A percentile compares a stretch with the other conserved stretches of the same genome.
phyloP scores from a whole-genome alignment of 2,888 invertebrate species.

The Odontomyia ornata region DNA sequence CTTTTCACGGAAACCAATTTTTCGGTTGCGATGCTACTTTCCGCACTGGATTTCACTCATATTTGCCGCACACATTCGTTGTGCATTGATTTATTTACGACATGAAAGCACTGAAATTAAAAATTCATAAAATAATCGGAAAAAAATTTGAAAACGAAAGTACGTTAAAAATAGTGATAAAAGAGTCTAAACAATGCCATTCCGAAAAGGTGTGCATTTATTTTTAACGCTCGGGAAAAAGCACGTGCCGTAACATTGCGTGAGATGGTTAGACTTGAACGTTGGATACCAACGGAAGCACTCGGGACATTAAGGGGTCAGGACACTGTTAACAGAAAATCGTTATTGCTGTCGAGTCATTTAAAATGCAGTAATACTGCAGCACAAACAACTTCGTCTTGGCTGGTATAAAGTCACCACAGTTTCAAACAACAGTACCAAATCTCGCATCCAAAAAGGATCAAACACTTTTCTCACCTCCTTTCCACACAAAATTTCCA shows the following conservation, averaged over 20 bases:
- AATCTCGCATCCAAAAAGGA: not conserved
- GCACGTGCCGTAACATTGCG: not conserved
- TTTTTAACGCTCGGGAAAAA: not conserved
- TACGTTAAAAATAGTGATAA: not conserved
- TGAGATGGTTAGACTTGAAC: not conserved
- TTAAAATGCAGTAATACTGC: conserved; percentile 14
- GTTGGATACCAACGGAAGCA: not conserved
- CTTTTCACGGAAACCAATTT: conserved; percentile 2
- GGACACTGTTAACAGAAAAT: conserved; percentile 13
- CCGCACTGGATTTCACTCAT: conserved; percentile 29
- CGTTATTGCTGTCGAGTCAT: conserved; percentile 17
- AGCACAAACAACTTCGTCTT: conserved; percentile 17
- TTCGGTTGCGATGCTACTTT: not conserved
- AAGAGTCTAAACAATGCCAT: not conserved
- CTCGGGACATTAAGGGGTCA: not conserved
- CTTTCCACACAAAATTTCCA: not conserved
- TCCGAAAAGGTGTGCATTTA: not conserved
- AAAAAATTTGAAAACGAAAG: not conserved
- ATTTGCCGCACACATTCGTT: not conserved
- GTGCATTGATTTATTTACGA: conserved; percentile 16
- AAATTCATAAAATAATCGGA: not conserved
- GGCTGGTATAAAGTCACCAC: not conserved
- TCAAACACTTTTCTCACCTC: not conserved
- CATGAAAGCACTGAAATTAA: not conserved
- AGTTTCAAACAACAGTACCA: not conserved